phyloP scores from a whole-genome alignment of 2,797 vertebrate species.

The Macropodus opercularis region DNA sequence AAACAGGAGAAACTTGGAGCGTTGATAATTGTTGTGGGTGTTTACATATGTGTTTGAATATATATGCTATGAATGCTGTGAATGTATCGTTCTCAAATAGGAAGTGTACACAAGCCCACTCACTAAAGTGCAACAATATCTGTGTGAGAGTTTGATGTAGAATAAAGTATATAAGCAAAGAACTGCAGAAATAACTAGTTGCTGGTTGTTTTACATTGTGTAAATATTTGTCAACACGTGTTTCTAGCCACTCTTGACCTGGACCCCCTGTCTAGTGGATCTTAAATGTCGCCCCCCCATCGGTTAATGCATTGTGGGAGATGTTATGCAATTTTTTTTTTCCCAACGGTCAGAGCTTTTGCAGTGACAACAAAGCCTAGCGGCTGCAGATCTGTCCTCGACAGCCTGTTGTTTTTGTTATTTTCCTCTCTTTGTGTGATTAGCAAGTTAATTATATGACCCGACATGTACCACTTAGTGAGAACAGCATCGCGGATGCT shows the following conservation, averaged over 20 bases:
- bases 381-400: constrained; percentile 59
- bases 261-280: constrained; percentile 37
- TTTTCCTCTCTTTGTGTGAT: constrained; percentile 46
- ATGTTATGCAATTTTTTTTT: constrained; percentile 73
- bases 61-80: constrained; percentile 4
- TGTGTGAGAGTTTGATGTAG: constrained; percentile 5
- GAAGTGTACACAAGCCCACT: constrained; percentile 32
- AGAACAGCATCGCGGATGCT: constrained; percentile 17
- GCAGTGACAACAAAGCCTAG: constrained; percentile 65
- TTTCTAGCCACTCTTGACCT: constrained; percentile 37
- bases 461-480: constrained; percentile 58
- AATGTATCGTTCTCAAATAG: constrained; percentile 12
- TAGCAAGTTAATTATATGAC: constrained; percentile 67
- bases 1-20: constrained; percentile 16
- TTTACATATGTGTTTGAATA: constrained; percentile 39
- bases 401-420: constrained; percentile 71
- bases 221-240: constrained; percentile 44
- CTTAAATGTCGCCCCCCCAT: constrained; percentile 65
- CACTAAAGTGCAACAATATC: not conserved
- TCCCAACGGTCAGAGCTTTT: constrained; percentile 30
- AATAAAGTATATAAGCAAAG: not conserved
- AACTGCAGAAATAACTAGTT: not conserved
- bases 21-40: constrained; percentile 25
- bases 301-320: constrained; percentile 23
- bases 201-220: not conserved